A percentile compares a stretch with the other conserved stretches of the same genome.
These are phyloP conservation scores for Callipepla californica DNA, from an alignment of 2,113 vertebrate species.

Conservation along the genomic window DNA sequence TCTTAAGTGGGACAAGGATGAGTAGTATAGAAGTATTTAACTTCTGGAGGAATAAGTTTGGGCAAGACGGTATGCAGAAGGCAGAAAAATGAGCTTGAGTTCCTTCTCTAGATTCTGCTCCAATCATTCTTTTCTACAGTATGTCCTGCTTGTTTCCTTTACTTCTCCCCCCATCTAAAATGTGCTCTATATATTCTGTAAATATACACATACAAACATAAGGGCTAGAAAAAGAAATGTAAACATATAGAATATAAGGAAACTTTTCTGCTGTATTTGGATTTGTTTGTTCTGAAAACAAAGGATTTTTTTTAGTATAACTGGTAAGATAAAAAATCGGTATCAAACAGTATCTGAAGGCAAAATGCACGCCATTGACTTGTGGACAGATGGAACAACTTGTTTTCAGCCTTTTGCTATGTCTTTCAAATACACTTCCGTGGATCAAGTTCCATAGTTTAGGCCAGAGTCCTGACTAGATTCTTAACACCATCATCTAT, in stretches of 20 bases:
- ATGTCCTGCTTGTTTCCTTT: not conserved
- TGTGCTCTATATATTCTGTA: not conserved
- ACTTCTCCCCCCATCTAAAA: not conserved
- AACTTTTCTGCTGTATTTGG: not conserved
- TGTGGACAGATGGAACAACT: not conserved
- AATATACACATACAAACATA: not conserved
- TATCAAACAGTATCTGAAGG: not conserved
- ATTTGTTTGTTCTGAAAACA: constrained; percentile 37
- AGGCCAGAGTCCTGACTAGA: not conserved
- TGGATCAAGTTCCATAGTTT: not conserved
- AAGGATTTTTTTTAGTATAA: not conserved
- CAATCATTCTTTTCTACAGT: constrained; percentile 19
- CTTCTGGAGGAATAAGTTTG: constrained; percentile 38
- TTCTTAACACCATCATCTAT: not conserved
- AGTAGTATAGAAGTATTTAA: constrained; percentile 49
- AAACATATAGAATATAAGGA: not conserved
- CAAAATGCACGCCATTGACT: not conserved
- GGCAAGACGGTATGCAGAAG: constrained; percentile 3
- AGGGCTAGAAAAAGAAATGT: not conserved
- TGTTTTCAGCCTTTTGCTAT: not conserved
- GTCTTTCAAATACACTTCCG: not conserved
- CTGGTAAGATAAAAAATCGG: not conserved
- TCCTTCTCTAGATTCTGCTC: constrained; percentile 34
- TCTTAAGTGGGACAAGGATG: constrained; percentile 29
- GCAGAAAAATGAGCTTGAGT: constrained; percentile 28